Conservation (phyloP, 2,113 vertebrate genomes). For the Lathamus discolor region DNA sequence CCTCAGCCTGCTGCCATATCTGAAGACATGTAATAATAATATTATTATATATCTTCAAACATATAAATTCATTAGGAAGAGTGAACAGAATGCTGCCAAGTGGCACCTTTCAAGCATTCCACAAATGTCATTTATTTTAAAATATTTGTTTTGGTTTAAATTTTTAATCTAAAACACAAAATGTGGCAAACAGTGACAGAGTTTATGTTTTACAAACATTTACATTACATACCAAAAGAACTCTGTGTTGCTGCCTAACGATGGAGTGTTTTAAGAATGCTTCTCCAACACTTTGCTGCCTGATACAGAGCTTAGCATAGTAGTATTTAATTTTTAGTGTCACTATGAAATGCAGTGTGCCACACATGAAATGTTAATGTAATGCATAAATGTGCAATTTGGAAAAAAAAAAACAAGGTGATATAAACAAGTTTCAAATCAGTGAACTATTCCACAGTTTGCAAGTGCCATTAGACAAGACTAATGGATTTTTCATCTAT, state of each 20-base stretch:
- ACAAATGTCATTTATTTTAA: conserved; percentile 11
- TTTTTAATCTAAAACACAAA: conserved; percentile 45
- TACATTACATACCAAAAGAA: background rate
- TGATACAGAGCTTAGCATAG: conserved; percentile 4
- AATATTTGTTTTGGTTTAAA: background rate
- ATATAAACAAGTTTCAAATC: conserved; percentile 7
- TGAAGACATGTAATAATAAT: background rate
- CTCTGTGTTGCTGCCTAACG: background rate
- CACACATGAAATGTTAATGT: conserved; percentile 65
- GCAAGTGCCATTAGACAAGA: background rate
- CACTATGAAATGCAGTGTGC: conserved; percentile 54
- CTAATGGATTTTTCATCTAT: background rate
- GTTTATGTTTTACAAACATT: conserved; percentile 26
- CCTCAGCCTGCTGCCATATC: background rate
- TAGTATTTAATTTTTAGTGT: conserved; percentile 67
- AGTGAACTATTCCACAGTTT: conserved; percentile 9
- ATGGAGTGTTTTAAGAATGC: background rate
- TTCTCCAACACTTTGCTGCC: background rate
- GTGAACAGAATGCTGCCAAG: background rate
- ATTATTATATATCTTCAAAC: background rate
- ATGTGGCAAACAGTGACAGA: conserved; percentile 1
- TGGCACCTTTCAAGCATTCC: background rate
- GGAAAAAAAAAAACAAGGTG: conserved; percentile 43
- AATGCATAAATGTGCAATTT: conserved; percentile 51
- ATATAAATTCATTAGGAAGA: background rate